phyloP scores from a whole-genome alignment of 2,888 invertebrate genomes.

The Leptothorax acervorum region DNA sequence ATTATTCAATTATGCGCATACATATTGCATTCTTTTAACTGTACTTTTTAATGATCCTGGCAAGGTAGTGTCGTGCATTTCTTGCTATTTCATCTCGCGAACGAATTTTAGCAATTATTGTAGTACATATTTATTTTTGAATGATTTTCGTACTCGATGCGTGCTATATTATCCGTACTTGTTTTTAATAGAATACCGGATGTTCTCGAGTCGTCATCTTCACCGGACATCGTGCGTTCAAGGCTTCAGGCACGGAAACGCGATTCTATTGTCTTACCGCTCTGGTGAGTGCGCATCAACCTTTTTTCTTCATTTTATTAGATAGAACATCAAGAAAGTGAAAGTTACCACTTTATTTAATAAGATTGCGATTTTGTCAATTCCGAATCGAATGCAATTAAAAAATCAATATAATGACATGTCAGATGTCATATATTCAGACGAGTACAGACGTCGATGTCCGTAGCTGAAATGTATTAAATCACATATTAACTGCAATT shows the following conservation, averaged over 20 bases:
- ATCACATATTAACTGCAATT: conserved; percentile 1
- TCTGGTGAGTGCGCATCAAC: conserved; percentile 68
- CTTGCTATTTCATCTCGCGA: background rate
- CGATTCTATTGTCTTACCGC: conserved; percentile 81
- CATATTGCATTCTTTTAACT: conserved; percentile 60
- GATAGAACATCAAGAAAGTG: background rate
- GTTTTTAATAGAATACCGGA: conserved; percentile 63
- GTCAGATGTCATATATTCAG: background rate
- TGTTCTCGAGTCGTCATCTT: conserved; percentile 73
- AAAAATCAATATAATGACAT: background rate
- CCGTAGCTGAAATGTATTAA: background rate
- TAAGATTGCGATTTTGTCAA: background rate
- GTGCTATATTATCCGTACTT: background rate
- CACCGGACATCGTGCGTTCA: conserved; percentile 38
- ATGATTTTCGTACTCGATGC: background rate
- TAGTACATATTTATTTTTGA: background rate
- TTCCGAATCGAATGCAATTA: background rate
- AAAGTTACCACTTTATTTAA: conserved; percentile 6
- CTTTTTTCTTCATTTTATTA: background rate
- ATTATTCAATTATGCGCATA: conserved; percentile 63
- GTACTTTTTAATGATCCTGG: conserved; percentile 27
- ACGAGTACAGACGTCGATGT: background rate
- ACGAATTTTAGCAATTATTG: background rate
- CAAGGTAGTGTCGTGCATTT: background rate
- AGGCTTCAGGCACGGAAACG: conserved; percentile 42